These are phyloP conservation scores for Lepidonotus clava DNA, from an alignment of 2,888 invertebrate genomes.

Conservation along the genomic window DNA sequence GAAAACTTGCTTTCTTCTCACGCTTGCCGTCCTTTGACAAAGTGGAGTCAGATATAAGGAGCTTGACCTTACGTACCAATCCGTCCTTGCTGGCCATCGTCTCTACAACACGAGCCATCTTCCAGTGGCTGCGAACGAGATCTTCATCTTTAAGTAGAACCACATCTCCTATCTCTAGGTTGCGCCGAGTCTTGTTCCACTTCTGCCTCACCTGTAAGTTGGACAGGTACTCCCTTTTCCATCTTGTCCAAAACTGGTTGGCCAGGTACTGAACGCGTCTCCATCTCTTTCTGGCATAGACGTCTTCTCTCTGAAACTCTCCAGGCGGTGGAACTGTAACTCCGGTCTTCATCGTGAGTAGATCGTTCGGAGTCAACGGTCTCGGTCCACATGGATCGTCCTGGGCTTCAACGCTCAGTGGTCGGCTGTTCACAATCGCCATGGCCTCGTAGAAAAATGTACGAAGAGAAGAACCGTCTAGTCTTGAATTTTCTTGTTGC, in stretches of 20 bases:
- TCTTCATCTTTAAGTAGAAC: too few species aligned
- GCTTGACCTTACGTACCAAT: slow-evolving; percentile 55
- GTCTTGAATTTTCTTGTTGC: slow-evolving; percentile 15
- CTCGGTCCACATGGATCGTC: slow-evolving; percentile 55
- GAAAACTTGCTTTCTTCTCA: background rate
- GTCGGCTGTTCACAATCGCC: slow-evolving; percentile 63
- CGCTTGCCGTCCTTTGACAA: background rate
- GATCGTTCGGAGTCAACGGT: slow-evolving; percentile 57
- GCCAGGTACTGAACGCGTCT: slow-evolving; percentile 55
- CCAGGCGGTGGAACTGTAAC: slow-evolving; percentile 42
- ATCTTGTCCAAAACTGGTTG: slow-evolving; percentile 57
- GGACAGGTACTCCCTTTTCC: slow-evolving; percentile 55
- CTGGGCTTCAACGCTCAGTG: slow-evolving; percentile 58
- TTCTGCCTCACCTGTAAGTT: slow-evolving; percentile 55
- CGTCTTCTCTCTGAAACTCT: slow-evolving; percentile 46
- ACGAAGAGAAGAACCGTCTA: slow-evolving; percentile 61
- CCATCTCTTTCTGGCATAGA: slow-evolving; percentile 49
- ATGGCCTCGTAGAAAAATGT: slow-evolving; percentile 63
- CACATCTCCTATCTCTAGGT: too few species aligned
- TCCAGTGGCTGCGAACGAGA: slow-evolving; percentile 42
- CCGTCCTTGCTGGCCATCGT: slow-evolving; percentile 50
- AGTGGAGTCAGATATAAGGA: slow-evolving; percentile 29
- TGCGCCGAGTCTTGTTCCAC: too few species aligned
- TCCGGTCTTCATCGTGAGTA: slow-evolving; percentile 54
- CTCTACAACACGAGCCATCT: slow-evolving; percentile 51